A percentile compares a stretch with the other conserved stretches of the same genome.
These are phyloP conservation scores for Drosophila tsacasi DNA, from an alignment of 1,140 invertebrate species.

Conservation along the genomic window DNA sequence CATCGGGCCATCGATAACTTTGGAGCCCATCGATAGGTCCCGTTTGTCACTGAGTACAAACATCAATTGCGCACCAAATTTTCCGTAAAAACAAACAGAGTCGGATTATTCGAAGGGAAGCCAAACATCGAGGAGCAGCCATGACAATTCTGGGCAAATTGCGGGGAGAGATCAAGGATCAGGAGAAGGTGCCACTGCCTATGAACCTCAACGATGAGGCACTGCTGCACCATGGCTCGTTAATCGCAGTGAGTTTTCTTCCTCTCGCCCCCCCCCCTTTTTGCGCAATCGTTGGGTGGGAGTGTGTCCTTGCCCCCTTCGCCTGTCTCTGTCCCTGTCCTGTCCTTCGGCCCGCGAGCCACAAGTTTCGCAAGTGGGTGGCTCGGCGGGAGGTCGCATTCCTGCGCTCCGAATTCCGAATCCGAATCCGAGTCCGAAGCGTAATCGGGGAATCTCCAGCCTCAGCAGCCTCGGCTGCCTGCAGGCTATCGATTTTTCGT, in stretches of 20 bases:
- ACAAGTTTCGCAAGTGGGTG: slow-evolving; percentile 61
- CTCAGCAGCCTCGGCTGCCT: slow-evolving; percentile 42
- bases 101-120: background rate
- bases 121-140: slow-evolving; percentile 10
- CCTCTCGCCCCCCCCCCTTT: slow-evolving; percentile 13
- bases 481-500: slow-evolving; percentile 78
- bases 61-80: slow-evolving; percentile 58
- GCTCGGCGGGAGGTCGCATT: slow-evolving; percentile 29
- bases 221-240: slow-evolving; percentile 69
- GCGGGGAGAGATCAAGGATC: slow-evolving; percentile 62
- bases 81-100: slow-evolving; percentile 39
- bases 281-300: slow-evolving; percentile 55
- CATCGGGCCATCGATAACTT: slow-evolving; percentile 16
- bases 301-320: slow-evolving; percentile 59
- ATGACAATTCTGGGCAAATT: slow-evolving; percentile 76
- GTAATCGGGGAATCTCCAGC: slow-evolving; percentile 32
- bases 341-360: slow-evolving; percentile 38
- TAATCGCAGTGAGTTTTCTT: slow-evolving; percentile 68
- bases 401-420: slow-evolving; percentile 30
- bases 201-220: slow-evolving; percentile 87
- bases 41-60: slow-evolving; percentile 1
- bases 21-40: background rate
- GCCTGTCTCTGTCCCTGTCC: slow-evolving; percentile 42
- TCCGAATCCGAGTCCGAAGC: slow-evolving; percentile 17
- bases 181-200: slow-evolving; percentile 88